Conservation (phyloP, 2,797 vertebrate species). For the Mormyrus proboscirostris region DNA sequence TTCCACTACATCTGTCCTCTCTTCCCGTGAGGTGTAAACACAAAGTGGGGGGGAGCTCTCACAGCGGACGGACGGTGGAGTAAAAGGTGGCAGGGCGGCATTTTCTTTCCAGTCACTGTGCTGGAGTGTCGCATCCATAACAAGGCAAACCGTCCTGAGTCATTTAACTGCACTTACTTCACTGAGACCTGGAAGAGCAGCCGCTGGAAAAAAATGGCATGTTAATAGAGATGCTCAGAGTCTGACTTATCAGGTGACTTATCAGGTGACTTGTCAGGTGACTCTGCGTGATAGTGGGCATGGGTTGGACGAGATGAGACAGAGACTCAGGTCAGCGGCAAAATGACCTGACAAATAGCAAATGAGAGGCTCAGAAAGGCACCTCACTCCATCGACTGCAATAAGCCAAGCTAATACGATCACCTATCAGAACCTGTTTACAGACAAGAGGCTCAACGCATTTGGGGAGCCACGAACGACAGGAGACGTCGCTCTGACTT, state of each 20-base stretch:
- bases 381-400: neutral
- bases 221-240: neutral
- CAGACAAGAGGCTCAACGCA: neutral
- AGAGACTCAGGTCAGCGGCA: neutral
- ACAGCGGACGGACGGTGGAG: neutral
- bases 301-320: neutral
- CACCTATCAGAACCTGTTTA: neutral
- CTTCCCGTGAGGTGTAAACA: neutral
- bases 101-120: neutral
- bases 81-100: neutral
- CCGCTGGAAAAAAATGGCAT: neutral
- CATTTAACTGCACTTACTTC: neutral
- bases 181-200: neutral
- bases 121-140: neutral
- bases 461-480: neutral
- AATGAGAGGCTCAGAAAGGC: neutral
- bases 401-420: neutral
- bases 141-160: neutral
- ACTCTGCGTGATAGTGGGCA: neutral
- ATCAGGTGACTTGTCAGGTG: neutral
- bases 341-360: neutral
- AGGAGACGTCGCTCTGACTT: neutral
- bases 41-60: neutral
- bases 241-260: neutral
- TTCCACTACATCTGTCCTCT: neutral